These are phyloP conservation scores for Thunnus thynnus DNA, from an alignment of 2,113 vertebrate species.

Conservation along the genomic window DNA sequence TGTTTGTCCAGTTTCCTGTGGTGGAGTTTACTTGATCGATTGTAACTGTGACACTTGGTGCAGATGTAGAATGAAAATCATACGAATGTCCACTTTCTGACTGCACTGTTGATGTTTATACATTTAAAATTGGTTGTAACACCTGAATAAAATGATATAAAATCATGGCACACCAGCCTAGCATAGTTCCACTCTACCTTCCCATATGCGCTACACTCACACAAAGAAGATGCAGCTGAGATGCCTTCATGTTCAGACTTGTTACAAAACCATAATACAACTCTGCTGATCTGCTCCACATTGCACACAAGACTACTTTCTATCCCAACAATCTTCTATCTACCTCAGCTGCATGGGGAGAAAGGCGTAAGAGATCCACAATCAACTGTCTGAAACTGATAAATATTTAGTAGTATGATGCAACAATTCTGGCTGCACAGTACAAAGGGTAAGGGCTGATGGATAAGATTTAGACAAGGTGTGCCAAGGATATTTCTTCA, in stretches of 20 bases:
- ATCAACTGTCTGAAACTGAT: conserved; percentile 6
- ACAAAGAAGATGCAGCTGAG: not conserved
- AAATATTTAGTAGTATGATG: not conserved
- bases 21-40: too few relatives aligned
- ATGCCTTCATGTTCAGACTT: not conserved
- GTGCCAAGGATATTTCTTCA: too few relatives aligned
- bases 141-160: too few relatives aligned
- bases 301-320: not conserved
- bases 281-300: too few relatives aligned
- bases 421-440: not conserved
- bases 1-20: not conserved
- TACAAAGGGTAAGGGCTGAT: not conserved
- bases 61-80: too few relatives aligned
- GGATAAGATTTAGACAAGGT: too few relatives aligned
- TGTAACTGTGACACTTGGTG: too few relatives aligned
- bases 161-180: too few relatives aligned
- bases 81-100: too few relatives aligned
- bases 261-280: not conserved
- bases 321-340: not conserved
- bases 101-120: too few relatives aligned
- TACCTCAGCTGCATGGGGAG: not conserved
- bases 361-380: not conserved
- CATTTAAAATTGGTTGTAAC: too few relatives aligned
- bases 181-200: too few relatives aligned
- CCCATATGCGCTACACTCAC: not conserved